phyloP scores from a whole-genome alignment of 2,797 vertebrate species.

The Neopelma chrysocephalum region DNA sequence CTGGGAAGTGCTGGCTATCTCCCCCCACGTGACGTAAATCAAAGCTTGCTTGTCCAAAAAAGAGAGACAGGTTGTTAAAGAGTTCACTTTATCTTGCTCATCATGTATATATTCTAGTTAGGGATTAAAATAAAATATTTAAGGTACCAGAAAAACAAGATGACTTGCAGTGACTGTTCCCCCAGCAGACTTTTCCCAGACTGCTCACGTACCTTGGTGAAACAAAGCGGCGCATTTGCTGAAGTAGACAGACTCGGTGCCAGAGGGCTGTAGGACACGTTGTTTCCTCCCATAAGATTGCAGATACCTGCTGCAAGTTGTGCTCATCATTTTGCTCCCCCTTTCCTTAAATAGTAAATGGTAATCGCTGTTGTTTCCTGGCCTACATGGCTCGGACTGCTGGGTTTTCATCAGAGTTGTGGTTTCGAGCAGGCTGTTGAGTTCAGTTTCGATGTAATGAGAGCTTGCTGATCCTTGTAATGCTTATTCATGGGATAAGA shows the following conservation, averaged over 20 bases:
- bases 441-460: background rate
- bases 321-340: background rate
- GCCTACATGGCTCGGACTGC: background rate
- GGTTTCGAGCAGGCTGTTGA: background rate
- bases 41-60: background rate
- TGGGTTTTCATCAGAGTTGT: background rate
- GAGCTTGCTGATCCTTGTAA: background rate
- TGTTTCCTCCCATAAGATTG: background rate
- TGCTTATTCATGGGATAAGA: background rate
- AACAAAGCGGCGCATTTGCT: background rate
- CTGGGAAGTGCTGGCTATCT: background rate
- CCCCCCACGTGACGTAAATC: background rate
- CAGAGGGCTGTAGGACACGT: background rate
- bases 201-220: background rate
- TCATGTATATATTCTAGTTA: background rate
- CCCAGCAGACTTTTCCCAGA: background rate
- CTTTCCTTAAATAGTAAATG: slow-evolving; percentile 41
- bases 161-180: background rate
- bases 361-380: background rate
- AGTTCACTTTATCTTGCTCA: background rate
- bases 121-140: slow-evolving; percentile 25
- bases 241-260: background rate
- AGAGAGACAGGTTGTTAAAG: background rate
- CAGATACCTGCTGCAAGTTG: background rate
- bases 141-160: background rate